These are phyloP conservation scores for Grammomys surdaster DNA, from an alignment of 2,113 vertebrate species.

Conservation along the genomic window DNA sequence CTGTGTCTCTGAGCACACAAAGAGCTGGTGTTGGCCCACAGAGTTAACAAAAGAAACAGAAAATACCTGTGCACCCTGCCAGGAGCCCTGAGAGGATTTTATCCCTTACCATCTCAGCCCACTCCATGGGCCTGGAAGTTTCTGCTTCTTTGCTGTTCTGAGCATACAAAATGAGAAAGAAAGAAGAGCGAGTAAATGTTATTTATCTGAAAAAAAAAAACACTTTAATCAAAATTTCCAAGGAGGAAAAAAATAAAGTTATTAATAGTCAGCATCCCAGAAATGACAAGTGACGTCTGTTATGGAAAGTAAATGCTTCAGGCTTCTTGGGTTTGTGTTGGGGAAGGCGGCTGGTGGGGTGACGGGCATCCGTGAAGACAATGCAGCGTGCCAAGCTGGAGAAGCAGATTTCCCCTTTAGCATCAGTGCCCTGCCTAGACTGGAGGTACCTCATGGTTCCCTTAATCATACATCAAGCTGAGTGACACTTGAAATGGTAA, in stretches of 20 bases:
- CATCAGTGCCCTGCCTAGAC: slow-evolving; percentile 72
- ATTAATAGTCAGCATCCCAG: slow-evolving; percentile 83
- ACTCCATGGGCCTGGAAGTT: slow-evolving; percentile 22
- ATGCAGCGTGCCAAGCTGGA: slow-evolving; percentile 37
- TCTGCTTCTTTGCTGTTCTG: not conserved
- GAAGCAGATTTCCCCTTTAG: slow-evolving; percentile 76
- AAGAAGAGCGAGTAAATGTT: slow-evolving; percentile 72
- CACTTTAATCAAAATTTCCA: slow-evolving; percentile 78
- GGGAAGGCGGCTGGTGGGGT: not conserved
- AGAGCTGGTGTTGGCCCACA: slow-evolving; percentile 54
- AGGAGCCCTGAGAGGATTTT: slow-evolving; percentile 73
- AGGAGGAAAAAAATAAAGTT: slow-evolving; percentile 62
- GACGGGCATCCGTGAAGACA: slow-evolving; percentile 69
- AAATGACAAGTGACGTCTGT: slow-evolving; percentile 79
- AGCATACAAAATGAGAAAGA: slow-evolving; percentile 2
- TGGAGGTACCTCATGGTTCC: slow-evolving; percentile 80
- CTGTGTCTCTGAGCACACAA: slow-evolving; percentile 40
- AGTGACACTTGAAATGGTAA: slow-evolving; percentile 86
- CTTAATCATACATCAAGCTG: slow-evolving; percentile 84
- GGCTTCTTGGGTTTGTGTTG: slow-evolving; percentile 23
- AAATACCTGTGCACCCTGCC: slow-evolving; percentile 73
- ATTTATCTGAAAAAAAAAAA: slow-evolving; percentile 77
- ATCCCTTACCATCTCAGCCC: slow-evolving; percentile 74
- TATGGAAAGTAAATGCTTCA: slow-evolving; percentile 76
- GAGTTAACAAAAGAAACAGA: slow-evolving; percentile 67